These are phyloP conservation scores for Drosophila nr. perissopoda DNA, from an alignment of 2,888 invertebrate species.

Conservation along the genomic window DNA sequence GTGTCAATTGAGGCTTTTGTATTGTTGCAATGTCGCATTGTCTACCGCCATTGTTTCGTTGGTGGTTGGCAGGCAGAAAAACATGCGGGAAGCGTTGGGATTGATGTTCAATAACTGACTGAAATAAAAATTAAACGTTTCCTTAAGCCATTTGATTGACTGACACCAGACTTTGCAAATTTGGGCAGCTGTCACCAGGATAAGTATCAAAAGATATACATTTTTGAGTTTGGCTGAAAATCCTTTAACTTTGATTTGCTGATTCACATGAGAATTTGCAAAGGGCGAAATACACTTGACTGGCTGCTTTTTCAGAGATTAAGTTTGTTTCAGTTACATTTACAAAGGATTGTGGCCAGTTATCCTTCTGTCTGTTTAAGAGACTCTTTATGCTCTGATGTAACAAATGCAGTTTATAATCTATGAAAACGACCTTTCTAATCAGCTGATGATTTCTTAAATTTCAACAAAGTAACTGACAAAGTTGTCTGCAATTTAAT, in stretches of 20 bases:
- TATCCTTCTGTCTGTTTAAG: neutral
- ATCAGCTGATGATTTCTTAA: neutral
- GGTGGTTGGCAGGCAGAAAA: neutral
- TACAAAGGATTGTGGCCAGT: neutral
- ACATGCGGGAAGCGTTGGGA: constrained; percentile 12
- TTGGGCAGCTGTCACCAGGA: constrained; percentile 57
- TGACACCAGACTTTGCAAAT: constrained; percentile 52
- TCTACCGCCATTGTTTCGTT: constrained; percentile 17
- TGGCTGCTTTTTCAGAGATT: neutral
- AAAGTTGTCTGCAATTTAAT: neutral
- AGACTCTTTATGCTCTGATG: neutral
- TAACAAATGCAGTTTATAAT: neutral
- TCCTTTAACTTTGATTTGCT: neutral
- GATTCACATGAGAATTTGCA: neutral
- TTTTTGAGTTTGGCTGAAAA: neutral
- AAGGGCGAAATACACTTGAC: neutral
- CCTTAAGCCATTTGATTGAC: constrained; percentile 67
- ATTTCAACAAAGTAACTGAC: neutral
- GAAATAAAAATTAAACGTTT: constrained; percentile 70
- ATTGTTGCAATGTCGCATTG: constrained; percentile 42
- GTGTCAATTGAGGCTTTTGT: constrained; percentile 63
- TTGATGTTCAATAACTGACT: constrained; percentile 36
- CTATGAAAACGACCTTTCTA: neutral
- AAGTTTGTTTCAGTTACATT: neutral
- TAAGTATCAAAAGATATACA: constrained; percentile 6